Evolutionary conservation across 2,888 invertebrate species (phyloP).

Genomic region (Scaptomyza tumidula): DNA sequence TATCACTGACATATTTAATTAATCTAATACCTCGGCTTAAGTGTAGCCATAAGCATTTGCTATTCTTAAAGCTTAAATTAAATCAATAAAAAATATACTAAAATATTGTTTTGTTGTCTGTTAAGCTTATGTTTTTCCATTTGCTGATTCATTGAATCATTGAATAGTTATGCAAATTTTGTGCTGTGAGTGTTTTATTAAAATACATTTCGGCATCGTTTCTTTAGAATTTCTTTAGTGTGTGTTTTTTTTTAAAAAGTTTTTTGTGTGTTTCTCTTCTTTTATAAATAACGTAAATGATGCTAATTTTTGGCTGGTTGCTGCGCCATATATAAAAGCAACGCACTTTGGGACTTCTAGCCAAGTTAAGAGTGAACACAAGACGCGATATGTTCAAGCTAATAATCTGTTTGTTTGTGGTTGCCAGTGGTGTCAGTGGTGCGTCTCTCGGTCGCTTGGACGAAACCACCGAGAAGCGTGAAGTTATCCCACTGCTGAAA

Average conservation of each 20-base stretch:
- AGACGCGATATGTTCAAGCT: slow-evolving; percentile 70
- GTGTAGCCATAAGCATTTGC: slow-evolving; percentile 3
- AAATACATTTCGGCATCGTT: slow-evolving; percentile 57
- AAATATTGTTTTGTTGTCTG: slow-evolving; percentile 2
- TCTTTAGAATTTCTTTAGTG: slow-evolving; percentile 70
- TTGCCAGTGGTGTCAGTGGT: slow-evolving; percentile 61
- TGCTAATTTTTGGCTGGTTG: slow-evolving; percentile 67
- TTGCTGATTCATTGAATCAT: slow-evolving; percentile 42
- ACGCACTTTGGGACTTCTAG: slow-evolving; percentile 32
- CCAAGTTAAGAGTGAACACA: slow-evolving; percentile 52
- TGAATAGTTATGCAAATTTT: slow-evolving; percentile 69
- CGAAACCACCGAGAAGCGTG: slow-evolving; percentile 62
- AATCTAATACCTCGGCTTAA: slow-evolving; percentile 1
- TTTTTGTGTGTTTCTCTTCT: slow-evolving; percentile 30
- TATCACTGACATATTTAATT: too few species aligned
- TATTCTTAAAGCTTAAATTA: neutral
- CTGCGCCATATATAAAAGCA: slow-evolving; percentile 76
- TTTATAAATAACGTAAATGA: slow-evolving; percentile 65
- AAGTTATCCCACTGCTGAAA: slow-evolving; percentile 68
- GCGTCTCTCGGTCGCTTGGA: slow-evolving; percentile 63
- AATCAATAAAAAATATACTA: neutral
- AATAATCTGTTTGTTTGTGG: slow-evolving; percentile 67
- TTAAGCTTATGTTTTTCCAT: slow-evolving; percentile 21
- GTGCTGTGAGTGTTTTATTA: slow-evolving; percentile 67
- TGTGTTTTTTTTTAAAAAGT: slow-evolving; percentile 24